Conservation (phyloP, 2,888 invertebrate genomes). For the Rhodophaea formosa region DNA sequence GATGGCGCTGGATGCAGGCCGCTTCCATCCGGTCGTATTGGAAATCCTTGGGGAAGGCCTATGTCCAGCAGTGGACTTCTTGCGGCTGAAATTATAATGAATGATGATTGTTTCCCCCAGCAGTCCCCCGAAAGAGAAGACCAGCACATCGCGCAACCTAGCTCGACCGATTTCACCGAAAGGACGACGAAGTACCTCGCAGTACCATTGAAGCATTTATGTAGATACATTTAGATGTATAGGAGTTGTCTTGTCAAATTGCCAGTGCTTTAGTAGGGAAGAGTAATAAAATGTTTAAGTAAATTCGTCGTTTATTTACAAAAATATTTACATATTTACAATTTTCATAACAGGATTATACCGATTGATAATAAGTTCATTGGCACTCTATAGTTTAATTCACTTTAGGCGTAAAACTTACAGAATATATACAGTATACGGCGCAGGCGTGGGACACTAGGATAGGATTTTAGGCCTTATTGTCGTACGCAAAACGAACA, state of each 20-base stretch:
- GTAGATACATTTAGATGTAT: not conserved
- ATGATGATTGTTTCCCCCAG: not conserved
- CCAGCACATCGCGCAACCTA: not conserved
- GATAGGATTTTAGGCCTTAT: no score
- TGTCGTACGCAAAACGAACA: no score
- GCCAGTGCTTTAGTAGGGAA: not conserved
- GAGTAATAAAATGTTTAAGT: conserved; percentile 14
- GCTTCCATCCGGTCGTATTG: no score
- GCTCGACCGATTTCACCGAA: not conserved
- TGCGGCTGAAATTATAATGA: no score
- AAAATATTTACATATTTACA: conserved; percentile 3
- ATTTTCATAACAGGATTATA: not conserved
- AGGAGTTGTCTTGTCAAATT: not conserved
- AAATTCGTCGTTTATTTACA: conserved; percentile 17
- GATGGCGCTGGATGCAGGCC: no score
- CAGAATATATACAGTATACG: no score
- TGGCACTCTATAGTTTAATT: not conserved
- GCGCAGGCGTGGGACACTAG: no score
- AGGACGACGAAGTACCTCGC: not conserved
- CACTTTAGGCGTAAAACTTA: not conserved
- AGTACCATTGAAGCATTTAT: not conserved
- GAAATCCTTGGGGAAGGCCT: no score
- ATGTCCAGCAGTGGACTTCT: no score
- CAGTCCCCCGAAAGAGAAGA: not conserved
- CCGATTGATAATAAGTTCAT: not conserved